phyloP scores from a whole-genome alignment of 2,113 vertebrate genomes.

The Menidia beryllina region DNA sequence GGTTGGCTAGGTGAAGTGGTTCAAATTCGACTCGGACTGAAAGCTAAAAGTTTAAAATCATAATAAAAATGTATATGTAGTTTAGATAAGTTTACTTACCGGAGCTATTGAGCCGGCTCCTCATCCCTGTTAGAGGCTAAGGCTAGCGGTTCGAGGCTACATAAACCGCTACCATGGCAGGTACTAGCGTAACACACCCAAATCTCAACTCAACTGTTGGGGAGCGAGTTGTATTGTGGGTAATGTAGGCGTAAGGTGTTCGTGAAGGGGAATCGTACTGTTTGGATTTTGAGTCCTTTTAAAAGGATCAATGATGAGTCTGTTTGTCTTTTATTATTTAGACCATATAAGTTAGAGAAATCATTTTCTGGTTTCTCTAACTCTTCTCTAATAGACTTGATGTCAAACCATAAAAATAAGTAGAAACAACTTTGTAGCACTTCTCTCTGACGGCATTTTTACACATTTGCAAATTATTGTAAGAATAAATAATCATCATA shows the following conservation, averaged over 20 bases:
- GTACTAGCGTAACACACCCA: constrained; percentile 27
- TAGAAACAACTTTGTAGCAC: too few relatives aligned
- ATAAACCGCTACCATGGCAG: constrained; percentile 20
- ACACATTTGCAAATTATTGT: too few relatives aligned
- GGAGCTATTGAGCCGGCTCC: constrained; percentile 4
- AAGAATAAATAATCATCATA: too few relatives aligned
- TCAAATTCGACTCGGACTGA: background rate
- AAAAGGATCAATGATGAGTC: background rate
- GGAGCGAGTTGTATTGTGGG: constrained; percentile 20
- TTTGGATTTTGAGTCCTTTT: background rate
- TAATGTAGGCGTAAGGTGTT: constrained; percentile 1
- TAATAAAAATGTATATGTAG: background rate
- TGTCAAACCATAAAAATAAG: too few relatives aligned
- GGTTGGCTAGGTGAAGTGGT: background rate
- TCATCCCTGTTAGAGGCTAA: constrained; percentile 21
- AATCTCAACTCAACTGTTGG: constrained; percentile 11
- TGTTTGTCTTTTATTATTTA: too few relatives aligned
- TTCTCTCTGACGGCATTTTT: too few relatives aligned
- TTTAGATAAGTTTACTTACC: constrained; percentile 26
- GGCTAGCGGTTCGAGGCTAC: constrained; percentile 1
- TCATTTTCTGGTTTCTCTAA: too few relatives aligned
- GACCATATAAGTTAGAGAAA: too few relatives aligned
- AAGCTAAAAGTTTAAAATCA: background rate
- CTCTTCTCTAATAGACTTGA: too few relatives aligned
- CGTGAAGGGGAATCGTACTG: background rate